phyloP scores from a whole-genome alignment of 2,888 invertebrate genomes.

The Thyatira batis region DNA sequence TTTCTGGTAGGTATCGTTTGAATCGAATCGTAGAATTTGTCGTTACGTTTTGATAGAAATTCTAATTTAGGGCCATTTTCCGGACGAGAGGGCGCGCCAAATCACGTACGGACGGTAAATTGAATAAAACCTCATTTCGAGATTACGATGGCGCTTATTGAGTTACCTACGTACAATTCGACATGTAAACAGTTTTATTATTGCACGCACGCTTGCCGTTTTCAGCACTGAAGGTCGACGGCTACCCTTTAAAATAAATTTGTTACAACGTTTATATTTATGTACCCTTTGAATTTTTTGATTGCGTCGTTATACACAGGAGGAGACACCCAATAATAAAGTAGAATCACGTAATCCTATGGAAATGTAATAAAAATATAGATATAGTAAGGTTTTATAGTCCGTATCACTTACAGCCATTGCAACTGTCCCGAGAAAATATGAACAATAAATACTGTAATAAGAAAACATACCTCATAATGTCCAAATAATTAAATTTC shows the following conservation, averaged over 20 bases:
- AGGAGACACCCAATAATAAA: not conserved
- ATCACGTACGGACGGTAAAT: conserved; percentile 68
- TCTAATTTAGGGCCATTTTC: conserved; percentile 49
- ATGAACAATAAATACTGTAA: too few relatives aligned
- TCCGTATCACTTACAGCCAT: too few relatives aligned
- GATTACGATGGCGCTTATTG: conserved; percentile 60
- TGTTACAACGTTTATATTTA: conserved; percentile 1
- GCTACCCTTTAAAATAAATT: conserved; percentile 20
- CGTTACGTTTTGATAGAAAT: conserved; percentile 34
- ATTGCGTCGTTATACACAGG: not conserved
- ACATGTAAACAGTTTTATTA: conserved; percentile 61
- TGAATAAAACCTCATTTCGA: conserved; percentile 64
- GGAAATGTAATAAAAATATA: too few relatives aligned
- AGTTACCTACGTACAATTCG: conserved; percentile 49
- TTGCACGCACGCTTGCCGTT: conserved; percentile 31
- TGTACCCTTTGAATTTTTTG: conserved; percentile 13
- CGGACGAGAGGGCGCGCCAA: conserved; percentile 48
- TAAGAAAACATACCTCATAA: too few relatives aligned
- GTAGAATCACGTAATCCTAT: not conserved
- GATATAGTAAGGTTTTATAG: too few relatives aligned
- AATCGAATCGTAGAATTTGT: not conserved
- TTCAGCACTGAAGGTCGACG: conserved; percentile 30
- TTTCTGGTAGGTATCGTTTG: not conserved
- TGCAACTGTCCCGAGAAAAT: too few relatives aligned
- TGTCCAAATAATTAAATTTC: too few relatives aligned